These are phyloP conservation scores for Tiaroga cobitis DNA, from an alignment of 2,797 vertebrate species.

Conservation along the genomic window DNA sequence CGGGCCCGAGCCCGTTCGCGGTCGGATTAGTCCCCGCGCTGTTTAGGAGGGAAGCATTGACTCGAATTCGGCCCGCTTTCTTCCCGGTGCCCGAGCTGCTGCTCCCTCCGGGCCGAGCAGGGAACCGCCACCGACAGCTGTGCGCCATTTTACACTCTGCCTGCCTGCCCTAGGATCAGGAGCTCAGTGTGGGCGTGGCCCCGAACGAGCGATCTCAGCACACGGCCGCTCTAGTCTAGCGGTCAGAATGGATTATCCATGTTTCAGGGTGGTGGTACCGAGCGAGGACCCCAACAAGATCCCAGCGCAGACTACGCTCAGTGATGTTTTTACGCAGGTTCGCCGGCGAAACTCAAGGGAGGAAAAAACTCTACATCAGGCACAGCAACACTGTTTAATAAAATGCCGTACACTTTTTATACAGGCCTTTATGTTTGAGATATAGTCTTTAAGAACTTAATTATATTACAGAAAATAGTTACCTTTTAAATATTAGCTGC, in stretches of 20 bases:
- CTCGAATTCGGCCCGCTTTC: constrained; percentile 85
- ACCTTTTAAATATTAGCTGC: neutral
- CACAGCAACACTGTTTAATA: constrained; percentile 12
- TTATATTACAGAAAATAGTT: neutral
- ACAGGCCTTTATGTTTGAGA: neutral
- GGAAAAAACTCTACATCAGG: neutral
- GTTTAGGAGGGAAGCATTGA: constrained; percentile 84
- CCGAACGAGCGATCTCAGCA: constrained; percentile 83
- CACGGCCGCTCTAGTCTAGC: constrained; percentile 71
- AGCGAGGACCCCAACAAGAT: constrained; percentile 74
- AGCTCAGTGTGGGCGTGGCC: constrained; percentile 87
- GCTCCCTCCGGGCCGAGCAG: constrained; percentile 98
- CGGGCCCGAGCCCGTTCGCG: constrained; percentile 85
- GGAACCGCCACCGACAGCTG: constrained; percentile 99
- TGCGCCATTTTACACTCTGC: constrained; percentile 99
- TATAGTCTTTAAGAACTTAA: neutral
- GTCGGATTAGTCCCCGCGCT: constrained; percentile 74
- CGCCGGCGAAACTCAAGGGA: constrained; percentile 79
- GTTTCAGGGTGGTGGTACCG: constrained; percentile 76
- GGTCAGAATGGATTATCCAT: constrained; percentile 73
- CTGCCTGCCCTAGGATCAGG: constrained; percentile 95
- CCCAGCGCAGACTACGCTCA: constrained; percentile 61
- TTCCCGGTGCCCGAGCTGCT: constrained; percentile 88
- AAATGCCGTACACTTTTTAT: neutral
- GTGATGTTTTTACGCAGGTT: constrained; percentile 73